Evolutionary conservation across 2,888 invertebrate genomes (phyloP).

Genomic region (Philereme vetulata): DNA sequence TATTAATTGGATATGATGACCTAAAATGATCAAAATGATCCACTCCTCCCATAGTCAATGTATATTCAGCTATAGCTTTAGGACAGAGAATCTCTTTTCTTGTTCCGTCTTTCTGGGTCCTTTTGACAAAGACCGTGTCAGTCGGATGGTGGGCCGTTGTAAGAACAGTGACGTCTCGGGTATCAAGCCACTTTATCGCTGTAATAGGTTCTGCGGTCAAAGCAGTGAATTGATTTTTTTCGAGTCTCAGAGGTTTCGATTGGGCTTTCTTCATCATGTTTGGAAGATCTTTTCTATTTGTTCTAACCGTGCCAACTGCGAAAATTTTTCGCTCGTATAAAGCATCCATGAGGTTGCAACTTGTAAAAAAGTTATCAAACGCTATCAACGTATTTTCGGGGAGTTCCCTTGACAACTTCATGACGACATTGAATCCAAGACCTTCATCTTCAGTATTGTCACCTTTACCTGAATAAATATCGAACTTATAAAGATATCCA

Average conservation of each 20-base stretch:
- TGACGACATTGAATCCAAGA: conserved; percentile 32
- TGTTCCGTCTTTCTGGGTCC: conserved; percentile 37
- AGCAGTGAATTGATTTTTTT: conserved; percentile 45
- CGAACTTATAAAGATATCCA: conserved; percentile 40
- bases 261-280: conserved; percentile 21
- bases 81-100: conserved; percentile 32
- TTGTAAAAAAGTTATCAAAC: conserved; percentile 32
- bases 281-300: conserved; percentile 28
- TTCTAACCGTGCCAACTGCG: conserved; percentile 31
- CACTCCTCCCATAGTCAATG: conserved; percentile 38
- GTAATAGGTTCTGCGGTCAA: conserved; percentile 42
- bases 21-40: conserved; percentile 31
- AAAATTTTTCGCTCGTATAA: conserved; percentile 24
- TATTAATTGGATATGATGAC: conserved; percentile 23
- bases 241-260: too few relatives aligned
- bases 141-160: conserved; percentile 42
- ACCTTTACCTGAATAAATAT: conserved; percentile 40
- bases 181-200: conserved; percentile 45
- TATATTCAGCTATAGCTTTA: conserved; percentile 33
- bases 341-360: conserved; percentile 28
- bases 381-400: conserved; percentile 30
- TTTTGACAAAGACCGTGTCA: conserved; percentile 32
- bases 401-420: conserved; percentile 12
- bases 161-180: conserved; percentile 39
- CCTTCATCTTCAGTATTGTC: conserved; percentile 32